phyloP scores from a whole-genome alignment of 2,888 invertebrate genomes.

The Plebejus argus region DNA sequence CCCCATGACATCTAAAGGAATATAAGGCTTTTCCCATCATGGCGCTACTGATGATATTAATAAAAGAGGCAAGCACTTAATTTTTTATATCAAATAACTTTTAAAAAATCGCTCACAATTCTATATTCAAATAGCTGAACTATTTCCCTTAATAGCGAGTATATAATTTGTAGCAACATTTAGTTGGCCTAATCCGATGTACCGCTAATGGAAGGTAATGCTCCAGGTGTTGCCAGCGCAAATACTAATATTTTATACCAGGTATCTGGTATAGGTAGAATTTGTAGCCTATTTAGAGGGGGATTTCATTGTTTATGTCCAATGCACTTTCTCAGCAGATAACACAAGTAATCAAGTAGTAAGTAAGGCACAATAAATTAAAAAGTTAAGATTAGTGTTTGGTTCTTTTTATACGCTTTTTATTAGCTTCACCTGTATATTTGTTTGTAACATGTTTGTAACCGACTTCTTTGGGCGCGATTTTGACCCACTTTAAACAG shows the following conservation, averaged over 20 bases:
- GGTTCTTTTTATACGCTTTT: no score
- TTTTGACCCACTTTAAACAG: no score
- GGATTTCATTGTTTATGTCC: neutral
- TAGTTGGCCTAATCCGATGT: constrained; percentile 64
- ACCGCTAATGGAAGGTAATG: constrained; percentile 72
- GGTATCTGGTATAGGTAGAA: neutral
- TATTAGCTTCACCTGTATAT: no score
- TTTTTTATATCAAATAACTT: neutral
- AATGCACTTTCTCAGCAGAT: neutral
- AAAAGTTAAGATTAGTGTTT: no score
- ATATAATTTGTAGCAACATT: constrained; percentile 42
- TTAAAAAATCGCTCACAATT: neutral
- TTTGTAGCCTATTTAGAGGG: neutral
- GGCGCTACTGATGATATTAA: neutral
- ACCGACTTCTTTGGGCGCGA: no score
- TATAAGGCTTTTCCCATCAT: no score
- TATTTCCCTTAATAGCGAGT: constrained; percentile 13
- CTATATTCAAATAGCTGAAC: neutral
- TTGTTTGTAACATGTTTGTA: no score
- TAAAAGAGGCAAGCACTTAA: neutral
- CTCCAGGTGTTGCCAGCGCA: constrained; percentile 38
- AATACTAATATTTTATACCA: neutral
- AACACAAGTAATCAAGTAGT: no score
- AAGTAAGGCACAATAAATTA: no score
- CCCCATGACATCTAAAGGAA: no score